phyloP scores from a whole-genome alignment of 2,797 vertebrate species.

The Octomys mimax region DNA sequence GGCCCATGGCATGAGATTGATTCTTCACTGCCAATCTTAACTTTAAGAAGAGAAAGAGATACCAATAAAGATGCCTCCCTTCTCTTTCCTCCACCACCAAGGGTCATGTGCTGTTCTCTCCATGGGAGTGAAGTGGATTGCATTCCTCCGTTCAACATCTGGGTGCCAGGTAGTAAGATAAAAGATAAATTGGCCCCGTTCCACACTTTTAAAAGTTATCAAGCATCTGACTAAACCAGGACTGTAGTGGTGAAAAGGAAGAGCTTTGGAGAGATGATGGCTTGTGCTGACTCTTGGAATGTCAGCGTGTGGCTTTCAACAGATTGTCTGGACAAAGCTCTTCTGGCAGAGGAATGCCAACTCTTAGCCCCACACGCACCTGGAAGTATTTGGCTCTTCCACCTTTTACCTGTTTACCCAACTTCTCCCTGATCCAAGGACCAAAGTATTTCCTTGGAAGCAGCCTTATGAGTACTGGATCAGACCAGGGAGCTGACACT shows the following conservation, averaged over 20 bases:
- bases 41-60: constrained; percentile 2
- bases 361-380: not conserved
- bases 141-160: not conserved
- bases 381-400: not conserved
- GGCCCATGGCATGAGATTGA: not conserved
- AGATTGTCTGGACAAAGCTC: not conserved
- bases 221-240: not conserved
- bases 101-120: not conserved
- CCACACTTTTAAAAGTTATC: not conserved
- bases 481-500: not conserved
- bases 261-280: not conserved
- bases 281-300: not conserved
- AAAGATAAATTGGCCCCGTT: not conserved
- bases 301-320: not conserved
- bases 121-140: not conserved
- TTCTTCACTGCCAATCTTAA: not conserved
- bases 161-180: not conserved
- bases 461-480: not conserved
- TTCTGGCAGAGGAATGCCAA: not conserved
- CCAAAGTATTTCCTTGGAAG: not conserved
- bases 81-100: not conserved
- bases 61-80: not conserved
- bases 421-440: not conserved
- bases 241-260: not conserved
- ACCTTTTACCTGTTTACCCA: not conserved